Evolutionary conservation across 2,113 vertebrate genomes (phyloP), one percentile per base, ranked within the genome.

Genomic region (Phoenicopterus ruber): DNA sequence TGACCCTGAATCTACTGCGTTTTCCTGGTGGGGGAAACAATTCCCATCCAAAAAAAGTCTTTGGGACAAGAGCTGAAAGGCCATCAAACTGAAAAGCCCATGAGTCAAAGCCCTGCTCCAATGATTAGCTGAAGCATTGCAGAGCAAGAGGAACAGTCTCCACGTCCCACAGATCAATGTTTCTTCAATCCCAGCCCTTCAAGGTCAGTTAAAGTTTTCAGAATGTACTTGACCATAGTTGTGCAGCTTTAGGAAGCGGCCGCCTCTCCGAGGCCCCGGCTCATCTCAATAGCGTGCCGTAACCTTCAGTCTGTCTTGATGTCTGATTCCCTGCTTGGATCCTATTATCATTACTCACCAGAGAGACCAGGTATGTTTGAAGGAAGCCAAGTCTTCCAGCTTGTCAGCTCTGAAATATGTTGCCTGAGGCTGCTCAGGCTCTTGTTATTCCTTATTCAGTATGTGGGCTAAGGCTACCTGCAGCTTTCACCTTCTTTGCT

Each of bases 381-480:
- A 93, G 69, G 82, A 58, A 94, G 90, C 90, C 92, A 93, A 86
- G 38, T 34, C 90, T 88, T 63, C 85, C 82, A 93, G 76, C 90
- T 88, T 95, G 88, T 94, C 92, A 92, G 71, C 36, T 93, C 72
- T 95, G 92, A 93, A 92, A 86, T 83, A 55, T 10, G 71, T 78
- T 81, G 76, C 92, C 96, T 90, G 55, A 67, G 96, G 96, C 95
- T 92, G 76, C 88, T 76, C 88, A 67, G 46, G 26, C 59, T 90
- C 42, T 93, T 81, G 38, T 62, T 85, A 69, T 85, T 91, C 86
- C 57, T 93, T 70, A 76, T 88, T 81, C 85, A 2, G 1, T 50
- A 49, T 32, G 42, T 94, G 88, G 88, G 57, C 44, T 84, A 7
- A 69, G 83, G 73, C 72, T 72, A 29, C 82, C 83, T 61, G 81